Conservation (phyloP, 2,888 invertebrate species). For the Callimorpha dominula region DNA sequence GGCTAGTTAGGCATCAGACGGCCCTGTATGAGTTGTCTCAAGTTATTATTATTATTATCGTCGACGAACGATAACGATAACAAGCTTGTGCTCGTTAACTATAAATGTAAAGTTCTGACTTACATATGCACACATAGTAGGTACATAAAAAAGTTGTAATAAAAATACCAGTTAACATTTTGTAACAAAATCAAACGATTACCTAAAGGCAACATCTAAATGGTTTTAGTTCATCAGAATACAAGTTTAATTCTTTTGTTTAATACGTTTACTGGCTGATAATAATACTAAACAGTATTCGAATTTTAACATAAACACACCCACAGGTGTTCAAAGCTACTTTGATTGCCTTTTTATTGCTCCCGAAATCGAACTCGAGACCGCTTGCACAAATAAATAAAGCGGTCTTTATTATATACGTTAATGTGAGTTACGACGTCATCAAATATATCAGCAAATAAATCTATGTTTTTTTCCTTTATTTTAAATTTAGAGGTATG, state of each 20-base stretch:
- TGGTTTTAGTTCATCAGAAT: background rate
- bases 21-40: no score
- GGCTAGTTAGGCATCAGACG: no score
- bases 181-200: background rate
- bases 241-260: background rate
- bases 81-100: no score
- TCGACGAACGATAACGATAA: no score
- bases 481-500: background rate
- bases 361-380: slow-evolving; percentile 50
- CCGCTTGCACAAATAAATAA: slow-evolving; percentile 54
- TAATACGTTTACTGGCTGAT: slow-evolving; percentile 10
- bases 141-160: no score
- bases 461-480: background rate
- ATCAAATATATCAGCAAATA: slow-evolving; percentile 21
- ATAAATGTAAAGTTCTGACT: no score
- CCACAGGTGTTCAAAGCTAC: slow-evolving; percentile 55
- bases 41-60: no score
- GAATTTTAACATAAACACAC: slow-evolving; percentile 26
- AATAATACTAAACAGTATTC: slow-evolving; percentile 34
- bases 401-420: slow-evolving; percentile 29
- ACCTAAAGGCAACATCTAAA: background rate
- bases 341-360: slow-evolving; percentile 58
- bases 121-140: no score
- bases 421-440: slow-evolving; percentile 24
- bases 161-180: background rate